Conservation (phyloP, 1,140 invertebrate genomes). For the Rhizoglyphus robini region DNA sequence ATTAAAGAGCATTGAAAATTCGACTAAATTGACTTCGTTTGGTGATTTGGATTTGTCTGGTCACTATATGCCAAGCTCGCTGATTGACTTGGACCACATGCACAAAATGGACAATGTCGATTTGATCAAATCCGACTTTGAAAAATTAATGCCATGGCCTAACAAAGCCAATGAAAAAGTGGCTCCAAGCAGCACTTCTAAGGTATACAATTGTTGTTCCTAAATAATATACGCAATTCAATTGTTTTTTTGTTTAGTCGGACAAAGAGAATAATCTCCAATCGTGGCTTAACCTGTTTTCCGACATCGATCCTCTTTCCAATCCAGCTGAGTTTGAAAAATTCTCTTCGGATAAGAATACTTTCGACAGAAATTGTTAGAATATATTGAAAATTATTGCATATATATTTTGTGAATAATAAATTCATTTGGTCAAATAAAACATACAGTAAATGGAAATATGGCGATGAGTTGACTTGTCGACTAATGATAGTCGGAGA, state of each 20-base stretch:
- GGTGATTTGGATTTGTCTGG: background rate
- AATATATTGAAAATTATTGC: background rate
- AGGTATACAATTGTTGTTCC: too few species aligned
- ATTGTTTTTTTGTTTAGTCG: background rate
- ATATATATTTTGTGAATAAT: background rate
- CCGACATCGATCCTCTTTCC: slow-evolving; percentile 77
- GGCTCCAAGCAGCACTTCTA: too few species aligned
- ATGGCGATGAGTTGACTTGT: too few species aligned
- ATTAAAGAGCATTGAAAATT: slow-evolving; percentile 12
- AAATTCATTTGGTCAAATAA: too few species aligned
- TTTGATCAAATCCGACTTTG: background rate
- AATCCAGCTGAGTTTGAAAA: slow-evolving; percentile 51
- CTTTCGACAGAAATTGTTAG: slow-evolving; percentile 29
- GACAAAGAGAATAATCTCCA: slow-evolving; percentile 36
- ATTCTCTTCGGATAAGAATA: slow-evolving; percentile 32
- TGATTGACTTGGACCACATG: slow-evolving; percentile 16
- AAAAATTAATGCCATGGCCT: background rate
- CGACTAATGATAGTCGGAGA: too few species aligned
- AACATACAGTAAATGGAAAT: background rate
- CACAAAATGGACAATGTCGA: background rate
- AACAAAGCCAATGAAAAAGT: too few species aligned
- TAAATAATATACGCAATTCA: too few species aligned
- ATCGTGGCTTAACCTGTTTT: slow-evolving; percentile 77
- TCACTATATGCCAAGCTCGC: slow-evolving; percentile 17
- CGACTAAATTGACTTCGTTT: background rate